Base-by-base conservation (phyloP, 2,888 invertebrate species). In the Nudaria mundana region DNA sequence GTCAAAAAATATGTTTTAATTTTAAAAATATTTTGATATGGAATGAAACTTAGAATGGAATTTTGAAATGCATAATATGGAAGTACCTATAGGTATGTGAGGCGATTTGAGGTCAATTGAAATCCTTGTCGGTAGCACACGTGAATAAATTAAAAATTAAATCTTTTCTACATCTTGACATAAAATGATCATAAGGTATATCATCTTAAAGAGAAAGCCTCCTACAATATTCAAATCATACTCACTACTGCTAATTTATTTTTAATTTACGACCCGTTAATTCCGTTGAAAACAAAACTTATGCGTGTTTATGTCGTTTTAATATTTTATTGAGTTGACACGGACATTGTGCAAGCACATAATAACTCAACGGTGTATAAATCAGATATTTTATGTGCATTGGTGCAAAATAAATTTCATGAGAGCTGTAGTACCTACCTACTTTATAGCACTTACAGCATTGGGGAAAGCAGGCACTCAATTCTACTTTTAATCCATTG, bases 301-400 rank as follows among this genome's bases (percentile, higher is more conserved):
- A 56, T 52, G 55, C 66, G 54, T 65, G 70, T 81, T 73, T 74
- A 77, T 73, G 75, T 78, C 74, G 65, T 71, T 76, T 76, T 66
- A 73, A 78, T 76, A 80, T 71, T 78, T 82, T 82, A 82, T 80
- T 69, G 68, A 66, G 63, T 58, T 63, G 63, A 66, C 66, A 66
- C 69, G 63, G 73, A 76, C 81, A 75, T 72, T 57, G 65, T 54
- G 63, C 69, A 63, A 63, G 66, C 69, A 71, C 69, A 69, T 78
- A 76, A 77, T 76, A 76, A 75, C 53, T 60, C 65, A 56, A 58
- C 62, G 63, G 56, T 63, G 57, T 64, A 77, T 82, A 80, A 81
- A 80, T 82, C 73, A 72, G 58, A 56, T 71, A 64, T 59, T 83
- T 84, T 83, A 83, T 72, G 76, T 64, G 57, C 66, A 57, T 60